These are phyloP conservation scores for Ostrea edulis DNA, from an alignment of 1,140 invertebrate species.

Conservation along the genomic window DNA sequence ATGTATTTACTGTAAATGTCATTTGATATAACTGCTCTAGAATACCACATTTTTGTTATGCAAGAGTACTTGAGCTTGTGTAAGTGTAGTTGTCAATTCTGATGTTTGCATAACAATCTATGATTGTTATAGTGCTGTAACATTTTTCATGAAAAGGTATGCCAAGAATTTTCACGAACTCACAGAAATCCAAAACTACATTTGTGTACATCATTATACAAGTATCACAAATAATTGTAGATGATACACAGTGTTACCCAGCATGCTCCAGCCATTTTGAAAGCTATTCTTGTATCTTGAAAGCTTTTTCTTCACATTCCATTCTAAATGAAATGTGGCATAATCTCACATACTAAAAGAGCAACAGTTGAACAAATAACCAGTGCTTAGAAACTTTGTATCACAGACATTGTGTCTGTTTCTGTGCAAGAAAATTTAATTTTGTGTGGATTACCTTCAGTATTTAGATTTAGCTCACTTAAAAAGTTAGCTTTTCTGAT, in stretches of 20 bases:
- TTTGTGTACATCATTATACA: not conserved
- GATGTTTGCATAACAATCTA: too few species aligned
- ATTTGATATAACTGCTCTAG: not conserved
- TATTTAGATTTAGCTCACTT: too few species aligned
- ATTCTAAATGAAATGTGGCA: conserved; percentile 1
- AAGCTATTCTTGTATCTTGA: not conserved
- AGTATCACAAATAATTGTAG: not conserved
- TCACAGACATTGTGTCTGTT: not conserved
- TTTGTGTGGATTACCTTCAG: not conserved
- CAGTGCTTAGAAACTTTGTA: not conserved
- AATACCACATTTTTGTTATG: not conserved
- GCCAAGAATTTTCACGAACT: not conserved
- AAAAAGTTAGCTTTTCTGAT: too few species aligned
- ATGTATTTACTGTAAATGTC: too few species aligned
- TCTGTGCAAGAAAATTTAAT: not conserved
- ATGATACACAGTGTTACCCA: not conserved
- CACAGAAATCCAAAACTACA: not conserved
- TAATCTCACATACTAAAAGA: not conserved
- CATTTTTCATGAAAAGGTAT: not conserved
- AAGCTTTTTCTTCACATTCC: not conserved
- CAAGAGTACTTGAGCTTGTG: not conserved
- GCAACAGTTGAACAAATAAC: not conserved
- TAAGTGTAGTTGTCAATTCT: not conserved
- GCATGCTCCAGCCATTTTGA: not conserved
- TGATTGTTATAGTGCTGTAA: not conserved